These are phyloP conservation scores for Calyptomena viridis DNA, from an alignment of 2,113 vertebrate genomes.

Conservation along the genomic window DNA sequence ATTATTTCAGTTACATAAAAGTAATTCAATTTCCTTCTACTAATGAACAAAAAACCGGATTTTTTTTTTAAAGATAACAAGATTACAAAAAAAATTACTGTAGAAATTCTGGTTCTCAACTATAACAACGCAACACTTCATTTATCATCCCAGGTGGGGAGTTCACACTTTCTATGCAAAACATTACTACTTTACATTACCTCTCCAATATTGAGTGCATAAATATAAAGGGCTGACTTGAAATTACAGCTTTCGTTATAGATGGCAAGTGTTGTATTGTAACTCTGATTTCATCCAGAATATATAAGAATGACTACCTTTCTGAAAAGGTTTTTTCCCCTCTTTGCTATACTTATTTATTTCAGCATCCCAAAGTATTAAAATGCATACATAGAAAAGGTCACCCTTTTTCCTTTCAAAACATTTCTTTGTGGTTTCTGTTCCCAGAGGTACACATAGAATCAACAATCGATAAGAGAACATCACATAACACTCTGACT, in stretches of 20 bases:
- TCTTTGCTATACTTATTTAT: slow-evolving; percentile 65
- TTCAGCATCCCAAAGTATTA: slow-evolving; percentile 73
- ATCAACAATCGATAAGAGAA: slow-evolving; percentile 78
- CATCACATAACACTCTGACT: slow-evolving; percentile 65
- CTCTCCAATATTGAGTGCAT: background rate
- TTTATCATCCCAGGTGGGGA: background rate
- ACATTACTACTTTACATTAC: background rate
- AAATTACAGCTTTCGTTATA: background rate
- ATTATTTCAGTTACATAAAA: background rate
- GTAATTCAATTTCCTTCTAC: background rate
- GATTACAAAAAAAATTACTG: background rate
- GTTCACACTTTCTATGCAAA: background rate
- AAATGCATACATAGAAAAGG: slow-evolving; percentile 77
- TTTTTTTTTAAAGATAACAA: background rate
- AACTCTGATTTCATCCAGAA: slow-evolving; percentile 20
- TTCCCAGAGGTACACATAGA: slow-evolving; percentile 64
- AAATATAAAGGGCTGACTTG: background rate
- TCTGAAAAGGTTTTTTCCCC: background rate
- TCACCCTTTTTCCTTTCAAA: slow-evolving; percentile 76
- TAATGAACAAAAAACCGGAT: background rate
- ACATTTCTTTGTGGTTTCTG: slow-evolving; percentile 71
- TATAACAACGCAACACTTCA: background rate
- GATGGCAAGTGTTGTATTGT: background rate
- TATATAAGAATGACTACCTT: slow-evolving; percentile 39
- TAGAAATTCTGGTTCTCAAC: background rate